A percentile compares a stretch with the other conserved stretches of the same genome.
phyloP scores from a whole-genome alignment of 1,140 invertebrate genomes.

The Nephotettix cincticeps region DNA sequence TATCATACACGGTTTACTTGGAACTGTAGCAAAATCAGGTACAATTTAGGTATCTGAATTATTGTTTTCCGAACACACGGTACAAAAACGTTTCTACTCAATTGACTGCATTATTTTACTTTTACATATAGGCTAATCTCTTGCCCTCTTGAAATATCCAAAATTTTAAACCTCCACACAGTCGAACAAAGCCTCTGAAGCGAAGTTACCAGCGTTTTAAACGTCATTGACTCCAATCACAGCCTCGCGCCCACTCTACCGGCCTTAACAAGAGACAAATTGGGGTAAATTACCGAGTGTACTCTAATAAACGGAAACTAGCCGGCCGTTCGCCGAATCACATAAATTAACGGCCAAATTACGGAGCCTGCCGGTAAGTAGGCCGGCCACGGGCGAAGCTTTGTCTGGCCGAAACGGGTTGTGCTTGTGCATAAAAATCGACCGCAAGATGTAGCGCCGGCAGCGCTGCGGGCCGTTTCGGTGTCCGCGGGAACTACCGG shows the following conservation, averaged over 20 bases:
- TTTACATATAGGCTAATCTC: no score
- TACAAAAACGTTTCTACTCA: no score
- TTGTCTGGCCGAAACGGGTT: conserved; percentile 1
- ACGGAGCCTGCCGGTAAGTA: conserved; percentile 2
- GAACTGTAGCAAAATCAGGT: no score
- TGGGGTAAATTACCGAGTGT: conserved; percentile 11
- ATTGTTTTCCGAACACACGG: no score
- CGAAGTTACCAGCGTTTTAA: neutral
- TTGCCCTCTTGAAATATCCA: no score
- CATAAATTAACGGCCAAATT: conserved; percentile 14
- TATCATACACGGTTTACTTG: no score
- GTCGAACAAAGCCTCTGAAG: no score
- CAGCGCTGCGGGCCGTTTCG: neutral
- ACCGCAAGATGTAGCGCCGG: neutral
- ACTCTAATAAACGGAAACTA: conserved; percentile 14
- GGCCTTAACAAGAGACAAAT: neutral
- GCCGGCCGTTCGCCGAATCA: neutral
- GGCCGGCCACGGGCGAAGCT: neutral
- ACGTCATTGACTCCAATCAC: neutral
- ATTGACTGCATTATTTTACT: no score
- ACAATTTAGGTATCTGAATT: no score
- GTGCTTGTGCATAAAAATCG: conserved; percentile 10
- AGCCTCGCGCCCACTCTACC: neutral
- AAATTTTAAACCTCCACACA: no score
- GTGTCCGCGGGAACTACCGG: neutral